Base-by-base conservation (phyloP, 1,140 invertebrate species). In the Drosophila kurseongensis region DNA sequence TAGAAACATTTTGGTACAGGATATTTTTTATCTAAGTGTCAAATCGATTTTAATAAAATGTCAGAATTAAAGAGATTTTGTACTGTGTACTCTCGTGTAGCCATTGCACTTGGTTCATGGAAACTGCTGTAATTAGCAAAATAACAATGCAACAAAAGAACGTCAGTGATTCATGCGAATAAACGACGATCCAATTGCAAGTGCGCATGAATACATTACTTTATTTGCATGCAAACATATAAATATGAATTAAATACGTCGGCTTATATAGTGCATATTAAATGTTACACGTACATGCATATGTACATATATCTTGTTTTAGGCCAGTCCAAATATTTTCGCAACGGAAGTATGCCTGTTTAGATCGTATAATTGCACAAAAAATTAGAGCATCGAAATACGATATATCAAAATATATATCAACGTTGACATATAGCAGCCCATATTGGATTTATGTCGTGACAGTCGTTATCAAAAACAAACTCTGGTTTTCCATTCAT, bases 331-430 rank as follows among this genome's bases (percentile, higher is more conserved):
- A 48, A 32, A 42, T 57, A 59, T 65, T 62, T 12, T 48, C 14
- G 12, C 9, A 66, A 29, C 76, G 76, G 63, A 79, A 69, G 63
- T 47, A 57, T 40, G 78, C 55, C 29, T 45, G 57, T 75, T 79
- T 80, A 75, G 54, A 54, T 40, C 3, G 44, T 45, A 50, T 50
- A 65, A 71, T 42, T 45, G 14, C 14, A 12, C 9, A 16, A 47
- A 75, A 61, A 52, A 57, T 16, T 45, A 42, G 29, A 29, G n/a
- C 13, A 13, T 9, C 5, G 6, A 42, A 56, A 18, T 27, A 3
- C 9, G 54, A 55, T 23, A 54, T 16, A 55, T 38, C 6, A 0
- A 32, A 18, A 50, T 32, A 16, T 38, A 14, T 50, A 51, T 51
- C n/a, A 51, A 12, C n/a, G n/a, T 10, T 12, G 29, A n/a, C 29